Base-by-base conservation (phyloP, 2,888 invertebrate genomes). In the Linnaemya vulpina region DNA sequence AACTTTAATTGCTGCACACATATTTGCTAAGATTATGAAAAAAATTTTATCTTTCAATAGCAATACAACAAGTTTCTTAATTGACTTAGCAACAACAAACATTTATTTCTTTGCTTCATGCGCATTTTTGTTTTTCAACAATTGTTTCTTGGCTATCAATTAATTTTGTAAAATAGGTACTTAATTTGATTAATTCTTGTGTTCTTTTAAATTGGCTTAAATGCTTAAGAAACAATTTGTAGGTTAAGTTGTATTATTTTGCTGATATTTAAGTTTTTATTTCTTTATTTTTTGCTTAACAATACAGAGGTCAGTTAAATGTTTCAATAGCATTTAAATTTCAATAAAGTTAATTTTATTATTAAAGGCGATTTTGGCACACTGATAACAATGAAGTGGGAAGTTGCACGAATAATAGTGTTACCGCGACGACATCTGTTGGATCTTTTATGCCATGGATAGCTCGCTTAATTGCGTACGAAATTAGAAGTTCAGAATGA, bases 161-260 rank as follows among this genome's bases (percentile, higher is more conserved):
- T 63, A 58, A 65, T 38, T 75, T 70, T 70, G 25, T 55, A 55
- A 40, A 80, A 80, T 73, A 60, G 51, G 49, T 55, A 58, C 25
- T 82, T 71, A 55, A 76, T 63, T 70, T 78, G 22, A 70, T 70
- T 84, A 51, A 83, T 74, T 55, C 74, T 55, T 38, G n/a, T 68
- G 43, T 40, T 68, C 35, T 68, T 83, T 84, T 81, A 84, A 85
- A 85, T 85, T 85, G 85, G 85, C 85, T 85, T 85, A 82, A 85
- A 78, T 82, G 67, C 78, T 85, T 85, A 85, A 79, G 51, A 60
- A 74, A 68, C 67, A 65, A 43, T 78, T 78, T 70, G 70, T 78
- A 62, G 78, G 60, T 62, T 78, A 40, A 62, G 49, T 25, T 83
- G 60, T 30, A 65, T 35, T 63, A 68, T 46, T 25, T 17, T n/a